Evolutionary conservation across 2,113 vertebrate genomes (phyloP).

Genomic region (Rafetus swinhoei): DNA sequence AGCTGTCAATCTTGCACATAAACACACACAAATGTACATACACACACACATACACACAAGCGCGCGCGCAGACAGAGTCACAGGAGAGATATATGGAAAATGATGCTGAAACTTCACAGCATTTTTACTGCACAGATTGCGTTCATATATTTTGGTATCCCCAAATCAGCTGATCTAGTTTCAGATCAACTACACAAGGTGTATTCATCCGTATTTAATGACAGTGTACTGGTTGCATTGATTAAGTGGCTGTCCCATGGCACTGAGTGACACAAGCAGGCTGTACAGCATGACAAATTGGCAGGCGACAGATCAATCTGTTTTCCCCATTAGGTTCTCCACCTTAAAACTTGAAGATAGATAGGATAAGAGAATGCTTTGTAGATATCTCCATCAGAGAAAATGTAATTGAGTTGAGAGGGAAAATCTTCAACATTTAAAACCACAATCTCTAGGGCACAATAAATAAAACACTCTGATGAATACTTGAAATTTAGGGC

Average conservation of each 20-base stretch:
- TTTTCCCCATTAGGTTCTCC: conserved; percentile 72
- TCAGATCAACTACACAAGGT: conserved; percentile 27
- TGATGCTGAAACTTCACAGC: background rate
- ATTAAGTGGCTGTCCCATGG: conserved; percentile 70
- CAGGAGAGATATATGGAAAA: background rate
- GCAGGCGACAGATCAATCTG: conserved; percentile 84
- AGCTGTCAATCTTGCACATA: background rate
- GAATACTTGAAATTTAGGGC: background rate
- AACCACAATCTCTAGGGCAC: background rate
- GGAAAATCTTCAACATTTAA: conserved; percentile 33
- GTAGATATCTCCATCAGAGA: conserved; percentile 44
- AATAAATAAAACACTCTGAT: background rate
- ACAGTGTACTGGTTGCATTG: conserved; percentile 47
- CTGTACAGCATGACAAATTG: conserved; percentile 78
- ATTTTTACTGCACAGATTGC: background rate
- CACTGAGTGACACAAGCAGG: conserved; percentile 72
- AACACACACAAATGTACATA: accelerated
- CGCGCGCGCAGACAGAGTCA: background rate
- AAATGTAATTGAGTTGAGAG: conserved; percentile 40
- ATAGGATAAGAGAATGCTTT: conserved; percentile 26
- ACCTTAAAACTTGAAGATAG: background rate
- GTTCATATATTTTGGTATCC: background rate
- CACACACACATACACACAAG: background rate
- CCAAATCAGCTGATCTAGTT: conserved; percentile 1
- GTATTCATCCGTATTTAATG: background rate